phyloP scores from a whole-genome alignment of 2,797 vertebrate species.

The Peromyscus aztecus region DNA sequence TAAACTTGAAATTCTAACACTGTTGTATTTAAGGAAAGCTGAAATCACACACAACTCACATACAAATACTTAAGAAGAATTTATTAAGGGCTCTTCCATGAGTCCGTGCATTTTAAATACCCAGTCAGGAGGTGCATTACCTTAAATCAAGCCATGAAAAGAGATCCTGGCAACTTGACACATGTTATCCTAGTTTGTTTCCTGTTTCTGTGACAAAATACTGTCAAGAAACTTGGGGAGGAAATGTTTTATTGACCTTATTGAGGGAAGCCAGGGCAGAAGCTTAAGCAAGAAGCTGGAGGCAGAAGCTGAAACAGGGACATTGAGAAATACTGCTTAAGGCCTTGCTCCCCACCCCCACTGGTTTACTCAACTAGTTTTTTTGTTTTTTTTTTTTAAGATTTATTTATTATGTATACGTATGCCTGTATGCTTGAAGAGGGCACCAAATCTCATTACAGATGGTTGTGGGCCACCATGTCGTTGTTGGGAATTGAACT shows the following conservation, averaged over 20 bases:
- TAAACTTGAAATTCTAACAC: not conserved
- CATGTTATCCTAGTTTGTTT: not conserved
- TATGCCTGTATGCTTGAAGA: no score
- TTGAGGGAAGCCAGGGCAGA: not conserved
- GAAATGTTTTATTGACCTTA: not conserved
- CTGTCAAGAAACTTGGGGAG: not conserved
- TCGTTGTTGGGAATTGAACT: no score
- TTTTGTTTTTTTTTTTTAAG: no score
- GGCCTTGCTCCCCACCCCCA: rapidly evolving
- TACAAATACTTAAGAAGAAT: not conserved
- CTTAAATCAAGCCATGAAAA: slow-evolving; percentile 15
- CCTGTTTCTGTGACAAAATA: not conserved
- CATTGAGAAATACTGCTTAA: not conserved
- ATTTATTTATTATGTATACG: no score
- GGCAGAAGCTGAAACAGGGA: not conserved
- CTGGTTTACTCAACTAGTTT: not conserved
- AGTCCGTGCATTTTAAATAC: not conserved
- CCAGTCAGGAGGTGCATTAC: not conserved
- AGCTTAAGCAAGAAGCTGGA: not conserved
- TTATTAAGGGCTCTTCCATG: not conserved
- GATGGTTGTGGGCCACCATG: no score
- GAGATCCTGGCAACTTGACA: not conserved
- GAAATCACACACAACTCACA: not conserved
- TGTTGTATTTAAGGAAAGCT: no score
- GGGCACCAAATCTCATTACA: no score